Evolutionary conservation across 1,140 invertebrate species (phyloP).

Genomic region (Drosophila rufa): DNA sequence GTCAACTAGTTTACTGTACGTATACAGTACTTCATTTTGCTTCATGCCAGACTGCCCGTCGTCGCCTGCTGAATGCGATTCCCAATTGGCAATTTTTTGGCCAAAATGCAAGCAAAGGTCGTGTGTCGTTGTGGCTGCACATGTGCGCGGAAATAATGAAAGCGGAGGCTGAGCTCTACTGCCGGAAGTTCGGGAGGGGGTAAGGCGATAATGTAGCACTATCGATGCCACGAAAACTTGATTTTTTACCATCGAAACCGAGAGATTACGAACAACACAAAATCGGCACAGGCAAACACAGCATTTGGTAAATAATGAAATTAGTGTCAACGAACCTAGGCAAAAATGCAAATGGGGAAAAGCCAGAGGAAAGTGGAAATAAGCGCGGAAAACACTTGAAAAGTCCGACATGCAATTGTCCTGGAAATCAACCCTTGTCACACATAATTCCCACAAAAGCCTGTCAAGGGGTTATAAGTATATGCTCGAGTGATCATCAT

Average conservation of each 20-base stretch:
- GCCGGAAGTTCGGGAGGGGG: slow-evolving; percentile 22
- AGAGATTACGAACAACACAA: slow-evolving; percentile 35
- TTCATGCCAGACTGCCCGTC: slow-evolving; percentile 65
- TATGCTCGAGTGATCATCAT: slow-evolving; percentile 31
- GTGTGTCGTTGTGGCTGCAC: slow-evolving; percentile 19
- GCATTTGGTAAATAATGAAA: slow-evolving; percentile 11
- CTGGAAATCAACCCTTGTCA: slow-evolving; percentile 33
- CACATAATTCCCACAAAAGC: slow-evolving; percentile 21
- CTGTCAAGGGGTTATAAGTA: slow-evolving; percentile 27
- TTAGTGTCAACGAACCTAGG: slow-evolving; percentile 40
- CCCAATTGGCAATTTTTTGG: slow-evolving; percentile 29
- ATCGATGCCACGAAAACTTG: slow-evolving; percentile 60
- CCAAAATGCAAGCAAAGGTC: slow-evolving; percentile 31
- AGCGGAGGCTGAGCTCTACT: slow-evolving; percentile 16
- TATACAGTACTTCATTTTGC: slow-evolving; percentile 4
- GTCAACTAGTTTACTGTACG: slow-evolving; percentile 42
- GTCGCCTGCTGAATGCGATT: slow-evolving; percentile 47
- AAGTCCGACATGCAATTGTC: slow-evolving; percentile 32
- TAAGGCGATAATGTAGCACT: slow-evolving; percentile 32
- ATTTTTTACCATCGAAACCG: slow-evolving; percentile 16
- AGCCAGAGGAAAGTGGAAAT: slow-evolving; percentile 2
- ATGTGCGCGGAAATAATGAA: slow-evolving; percentile 59
- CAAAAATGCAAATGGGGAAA: slow-evolving; percentile 10
- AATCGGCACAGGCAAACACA: slow-evolving; percentile 3
- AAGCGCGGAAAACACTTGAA: slow-evolving; percentile 16